A percentile compares a stretch with the other conserved stretches of the same genome.
phyloP scores from a whole-genome alignment of 2,888 invertebrate species.

The Chaetogeoica ovagalla region DNA sequence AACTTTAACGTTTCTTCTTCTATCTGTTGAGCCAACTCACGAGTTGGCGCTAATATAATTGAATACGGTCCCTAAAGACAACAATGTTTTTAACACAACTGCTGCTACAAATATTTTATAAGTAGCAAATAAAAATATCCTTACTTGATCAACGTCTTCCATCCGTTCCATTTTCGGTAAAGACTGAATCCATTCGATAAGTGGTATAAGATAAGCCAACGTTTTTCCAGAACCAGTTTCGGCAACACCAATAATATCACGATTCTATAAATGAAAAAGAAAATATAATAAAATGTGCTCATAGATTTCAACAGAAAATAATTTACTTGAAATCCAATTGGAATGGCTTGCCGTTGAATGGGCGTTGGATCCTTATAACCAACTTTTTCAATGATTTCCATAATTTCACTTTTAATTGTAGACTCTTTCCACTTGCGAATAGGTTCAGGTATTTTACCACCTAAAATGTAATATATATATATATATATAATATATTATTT shows the following conservation, averaged over 20 bases:
- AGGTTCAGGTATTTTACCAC: constrained; percentile 95
- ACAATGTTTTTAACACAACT: neutral
- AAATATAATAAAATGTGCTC: constrained; percentile 25
- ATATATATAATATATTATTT: neutral
- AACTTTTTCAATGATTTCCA: constrained; percentile 90
- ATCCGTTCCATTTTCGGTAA: constrained; percentile 92
- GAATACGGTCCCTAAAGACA: constrained; percentile 85
- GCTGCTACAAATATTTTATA: neutral
- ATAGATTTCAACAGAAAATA: neutral
- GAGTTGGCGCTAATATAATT: constrained; percentile 98
- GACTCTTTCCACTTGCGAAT: constrained; percentile 95
- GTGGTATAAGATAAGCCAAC: constrained; percentile 93
- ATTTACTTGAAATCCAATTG: constrained; percentile 73
- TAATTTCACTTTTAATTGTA: constrained; percentile 82
- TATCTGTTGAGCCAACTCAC: constrained; percentile 98
- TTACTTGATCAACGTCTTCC: constrained; percentile 79
- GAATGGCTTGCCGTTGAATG: constrained; percentile 98
- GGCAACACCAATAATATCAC: constrained; percentile 98
- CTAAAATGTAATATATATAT: constrained; percentile 59
- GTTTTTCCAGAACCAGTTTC: constrained; percentile 99
- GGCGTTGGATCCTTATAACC: constrained; percentile 98
- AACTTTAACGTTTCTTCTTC: constrained; percentile 99
- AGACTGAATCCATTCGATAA: constrained; percentile 96
- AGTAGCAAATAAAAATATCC: constrained; percentile 11
- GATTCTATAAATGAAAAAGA: constrained; percentile 68